These are phyloP conservation scores for Dinocampus coccinellae DNA, from an alignment of 2,888 invertebrate species.

Conservation along the genomic window DNA sequence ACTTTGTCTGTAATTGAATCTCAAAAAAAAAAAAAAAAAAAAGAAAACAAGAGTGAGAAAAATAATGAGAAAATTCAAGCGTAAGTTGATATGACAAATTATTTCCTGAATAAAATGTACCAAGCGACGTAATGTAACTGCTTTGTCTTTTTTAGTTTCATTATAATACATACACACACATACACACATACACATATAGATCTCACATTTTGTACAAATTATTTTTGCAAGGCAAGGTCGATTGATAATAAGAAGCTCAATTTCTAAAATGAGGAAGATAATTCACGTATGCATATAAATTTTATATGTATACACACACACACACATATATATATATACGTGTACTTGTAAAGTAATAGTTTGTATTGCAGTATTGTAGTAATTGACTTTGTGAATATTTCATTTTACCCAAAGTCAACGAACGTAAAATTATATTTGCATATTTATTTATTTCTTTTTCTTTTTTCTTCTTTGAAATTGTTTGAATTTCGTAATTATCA, in stretches of 20 bases:
- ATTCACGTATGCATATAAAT: background rate
- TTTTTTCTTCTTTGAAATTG: background rate
- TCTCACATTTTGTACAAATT: constrained; percentile 18
- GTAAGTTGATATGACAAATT: constrained; percentile 47
- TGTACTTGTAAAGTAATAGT: background rate
- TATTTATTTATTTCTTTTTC: background rate
- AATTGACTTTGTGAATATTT: background rate
- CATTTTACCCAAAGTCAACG: too few species aligned
- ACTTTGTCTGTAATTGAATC: too few species aligned
- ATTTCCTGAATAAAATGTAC: constrained; percentile 47
- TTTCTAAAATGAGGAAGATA: constrained; percentile 1
- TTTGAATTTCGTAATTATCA: too few species aligned
- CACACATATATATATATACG: background rate
- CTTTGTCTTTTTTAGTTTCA: constrained; percentile 28
- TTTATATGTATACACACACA: background rate
- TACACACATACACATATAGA: constrained; percentile 15
- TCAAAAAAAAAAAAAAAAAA: constrained; percentile 14
- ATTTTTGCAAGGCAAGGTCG: constrained; percentile 35
- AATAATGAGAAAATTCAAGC: constrained; percentile 34
- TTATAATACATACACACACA: constrained; percentile 21
- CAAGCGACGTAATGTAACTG: constrained; percentile 38
- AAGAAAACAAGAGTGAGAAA: background rate
- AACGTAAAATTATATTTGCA: too few species aligned
- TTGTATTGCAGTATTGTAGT: background rate
- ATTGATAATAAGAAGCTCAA: constrained; percentile 32